Conservation (phyloP, 1,140 invertebrate species). For the Episyrphus balteatus region DNA sequence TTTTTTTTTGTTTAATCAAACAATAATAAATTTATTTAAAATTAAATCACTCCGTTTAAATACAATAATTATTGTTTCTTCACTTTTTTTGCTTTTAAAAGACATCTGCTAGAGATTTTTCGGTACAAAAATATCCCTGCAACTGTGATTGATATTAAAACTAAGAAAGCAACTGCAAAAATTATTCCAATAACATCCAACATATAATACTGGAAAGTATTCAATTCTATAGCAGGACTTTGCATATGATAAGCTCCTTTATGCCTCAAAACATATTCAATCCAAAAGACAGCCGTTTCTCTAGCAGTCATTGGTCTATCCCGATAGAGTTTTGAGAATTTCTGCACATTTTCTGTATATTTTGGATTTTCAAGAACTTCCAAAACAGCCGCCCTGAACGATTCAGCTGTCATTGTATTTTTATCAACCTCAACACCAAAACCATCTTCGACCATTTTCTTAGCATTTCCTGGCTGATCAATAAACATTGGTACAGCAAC, state of each 20-base stretch:
- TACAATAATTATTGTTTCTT: too few relatives aligned
- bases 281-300: constrained; percentile 3
- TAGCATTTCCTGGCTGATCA: constrained; percentile 48
- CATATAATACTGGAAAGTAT: not conserved
- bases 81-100: too few relatives aligned
- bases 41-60: too few relatives aligned
- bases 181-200: not conserved
- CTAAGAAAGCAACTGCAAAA: not conserved
- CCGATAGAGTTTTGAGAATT: not conserved
- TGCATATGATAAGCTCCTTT: constrained; percentile 26
- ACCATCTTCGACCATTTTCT: constrained; percentile 36
- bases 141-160: not conserved
- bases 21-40: too few relatives aligned
- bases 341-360: not conserved
- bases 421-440: constrained; percentile 33
- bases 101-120: too few relatives aligned
- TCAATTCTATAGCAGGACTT: constrained; percentile 10
- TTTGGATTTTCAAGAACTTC: constrained; percentile 2
- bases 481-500: constrained; percentile 55
- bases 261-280: constrained; percentile 17
- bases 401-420: constrained; percentile 8
- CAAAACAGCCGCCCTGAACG: too few relatives aligned
- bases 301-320: constrained; percentile 3
- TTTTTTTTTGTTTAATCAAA: too few relatives aligned
- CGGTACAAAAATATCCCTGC: not conserved